phyloP scores from a whole-genome alignment of 1,140 invertebrate genomes.

The Aphelinus atriplicis region DNA sequence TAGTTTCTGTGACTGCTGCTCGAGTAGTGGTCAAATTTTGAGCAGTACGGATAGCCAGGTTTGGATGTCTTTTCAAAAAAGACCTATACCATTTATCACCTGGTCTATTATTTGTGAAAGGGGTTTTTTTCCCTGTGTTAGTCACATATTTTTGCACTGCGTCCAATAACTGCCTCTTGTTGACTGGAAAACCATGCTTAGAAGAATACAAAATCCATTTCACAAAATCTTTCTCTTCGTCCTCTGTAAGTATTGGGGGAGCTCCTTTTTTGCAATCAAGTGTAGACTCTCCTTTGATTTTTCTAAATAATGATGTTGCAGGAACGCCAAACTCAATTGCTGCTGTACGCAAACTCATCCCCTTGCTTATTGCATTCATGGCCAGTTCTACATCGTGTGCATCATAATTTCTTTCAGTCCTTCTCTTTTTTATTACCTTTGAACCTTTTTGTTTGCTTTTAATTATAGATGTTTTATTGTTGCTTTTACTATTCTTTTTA shows the following conservation, averaged over 20 bases:
- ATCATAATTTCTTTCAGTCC: background rate
- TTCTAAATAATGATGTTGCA: background rate
- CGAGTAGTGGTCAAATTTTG: constrained; percentile 46
- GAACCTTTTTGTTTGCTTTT: too few relatives aligned
- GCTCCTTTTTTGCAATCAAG: constrained; percentile 27
- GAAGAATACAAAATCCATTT: background rate
- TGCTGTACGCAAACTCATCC: background rate
- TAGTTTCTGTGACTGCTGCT: constrained; percentile 41
- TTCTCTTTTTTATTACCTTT: too few relatives aligned
- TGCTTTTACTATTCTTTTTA: too few relatives aligned
- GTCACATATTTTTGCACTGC: background rate
- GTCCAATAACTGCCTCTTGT: constrained; percentile 1
- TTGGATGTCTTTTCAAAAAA: constrained; percentile 49
- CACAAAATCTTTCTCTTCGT: constrained; percentile 4
- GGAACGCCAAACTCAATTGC: background rate
- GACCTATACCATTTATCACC: constrained; percentile 46
- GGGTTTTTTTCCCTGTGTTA: background rate
- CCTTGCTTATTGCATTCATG: background rate
- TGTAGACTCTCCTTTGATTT: constrained; percentile 21
- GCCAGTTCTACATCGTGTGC: background rate
- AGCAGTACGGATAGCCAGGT: constrained; percentile 40
- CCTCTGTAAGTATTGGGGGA: constrained; percentile 17
- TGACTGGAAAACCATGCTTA: constrained; percentile 40
- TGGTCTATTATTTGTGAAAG: constrained; percentile 42
- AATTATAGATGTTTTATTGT: too few relatives aligned